Evolutionary conservation across 2,113 vertebrate genomes (phyloP).

Genomic region (Callorhinus ursinus): DNA sequence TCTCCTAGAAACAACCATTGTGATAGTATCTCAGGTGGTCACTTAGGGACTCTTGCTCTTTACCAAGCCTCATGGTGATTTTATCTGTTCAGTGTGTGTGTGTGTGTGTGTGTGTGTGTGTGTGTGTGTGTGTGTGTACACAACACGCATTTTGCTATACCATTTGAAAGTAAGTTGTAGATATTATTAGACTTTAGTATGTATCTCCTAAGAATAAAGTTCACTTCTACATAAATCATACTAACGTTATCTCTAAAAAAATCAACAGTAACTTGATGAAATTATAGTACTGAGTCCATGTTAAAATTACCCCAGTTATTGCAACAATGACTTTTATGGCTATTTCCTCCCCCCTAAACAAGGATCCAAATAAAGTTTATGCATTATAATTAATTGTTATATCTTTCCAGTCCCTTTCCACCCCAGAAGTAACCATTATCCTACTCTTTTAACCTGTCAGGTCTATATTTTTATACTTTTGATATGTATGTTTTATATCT

Average conservation of each 20-base stretch:
- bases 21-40: neutral
- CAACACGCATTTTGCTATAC: neutral
- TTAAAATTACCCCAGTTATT: neutral
- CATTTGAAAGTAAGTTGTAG: constrained; percentile 15
- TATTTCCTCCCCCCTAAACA: neutral
- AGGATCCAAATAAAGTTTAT: neutral
- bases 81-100: neutral
- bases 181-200: neutral
- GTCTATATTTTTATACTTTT: constrained; percentile 11
- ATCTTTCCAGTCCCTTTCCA: neutral
- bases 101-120: neutral
- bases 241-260: neutral
- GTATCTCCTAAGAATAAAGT: neutral
- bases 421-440: neutral
- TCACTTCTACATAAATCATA: neutral
- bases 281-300: neutral
- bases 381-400: neutral
- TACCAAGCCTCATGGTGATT: neutral
- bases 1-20: neutral
- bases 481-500: neutral
- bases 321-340: constrained; percentile 3
- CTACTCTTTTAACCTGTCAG: neutral
- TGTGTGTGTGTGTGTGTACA: neutral
- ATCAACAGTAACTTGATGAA: neutral
- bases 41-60: neutral